Conservation (phyloP, 2,113 vertebrate species). For the Antechinus stuartii region DNA sequence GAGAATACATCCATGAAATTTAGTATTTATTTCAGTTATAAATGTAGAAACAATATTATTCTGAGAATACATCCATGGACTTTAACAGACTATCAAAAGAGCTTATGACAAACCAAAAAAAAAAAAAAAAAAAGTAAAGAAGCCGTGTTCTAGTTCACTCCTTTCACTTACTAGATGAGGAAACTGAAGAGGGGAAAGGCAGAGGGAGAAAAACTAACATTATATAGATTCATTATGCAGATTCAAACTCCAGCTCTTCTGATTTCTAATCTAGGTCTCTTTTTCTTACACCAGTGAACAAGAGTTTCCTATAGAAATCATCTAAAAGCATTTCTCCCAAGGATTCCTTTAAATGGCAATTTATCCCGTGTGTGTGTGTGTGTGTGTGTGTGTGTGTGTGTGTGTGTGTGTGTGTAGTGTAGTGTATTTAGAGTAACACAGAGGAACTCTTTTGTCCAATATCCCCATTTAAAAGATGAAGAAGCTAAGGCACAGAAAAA, state of each 20-base stretch:
- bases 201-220: background rate
- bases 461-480: background rate
- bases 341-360: background rate
- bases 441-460: background rate
- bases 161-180: background rate
- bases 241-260: background rate
- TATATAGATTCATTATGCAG: background rate
- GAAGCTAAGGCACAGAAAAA: background rate
- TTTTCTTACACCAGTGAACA: background rate
- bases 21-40: background rate
- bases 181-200: background rate
- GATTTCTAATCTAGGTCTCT: background rate
- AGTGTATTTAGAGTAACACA: background rate
- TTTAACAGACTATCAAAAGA: background rate
- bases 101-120: background rate
- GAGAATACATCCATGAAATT: background rate
- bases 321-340: too few relatives aligned
- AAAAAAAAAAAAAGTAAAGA: background rate
- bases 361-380: background rate
- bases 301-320: background rate
- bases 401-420: background rate
- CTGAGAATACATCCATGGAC: background rate
- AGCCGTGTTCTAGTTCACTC: background rate
- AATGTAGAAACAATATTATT: background rate
- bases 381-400: background rate